These are phyloP conservation scores for Falco biarmicus DNA, from an alignment of 2,797 vertebrate species.

Conservation along the genomic window DNA sequence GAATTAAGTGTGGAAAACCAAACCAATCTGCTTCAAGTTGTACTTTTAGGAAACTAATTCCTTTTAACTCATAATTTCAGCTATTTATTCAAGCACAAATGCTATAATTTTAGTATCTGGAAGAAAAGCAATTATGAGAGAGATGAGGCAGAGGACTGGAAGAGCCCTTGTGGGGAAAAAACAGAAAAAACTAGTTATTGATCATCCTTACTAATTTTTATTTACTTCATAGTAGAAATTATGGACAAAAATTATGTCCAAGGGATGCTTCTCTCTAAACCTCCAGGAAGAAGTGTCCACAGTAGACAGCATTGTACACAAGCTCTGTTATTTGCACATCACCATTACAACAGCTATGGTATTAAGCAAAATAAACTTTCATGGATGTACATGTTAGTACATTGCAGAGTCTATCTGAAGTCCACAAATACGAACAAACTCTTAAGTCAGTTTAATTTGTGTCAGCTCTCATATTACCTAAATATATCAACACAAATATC, in stretches of 20 bases:
- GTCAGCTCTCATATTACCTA: not conserved
- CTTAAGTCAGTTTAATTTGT: not conserved
- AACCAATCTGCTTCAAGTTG: not conserved
- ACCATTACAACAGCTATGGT: not conserved
- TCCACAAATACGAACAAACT: not conserved
- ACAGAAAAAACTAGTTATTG: not conserved
- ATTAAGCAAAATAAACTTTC: not conserved
- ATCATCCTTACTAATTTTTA: not conserved
- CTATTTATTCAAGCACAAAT: not conserved
- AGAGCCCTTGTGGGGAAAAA: constrained; percentile 65
- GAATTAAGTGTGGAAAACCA: not conserved
- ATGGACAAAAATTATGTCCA: not conserved
- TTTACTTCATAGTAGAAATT: not conserved
- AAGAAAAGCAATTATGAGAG: not conserved
- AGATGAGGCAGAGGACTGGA: not conserved
- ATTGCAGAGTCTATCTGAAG: not conserved
- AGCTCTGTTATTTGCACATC: not conserved
- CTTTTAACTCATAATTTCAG: constrained; percentile 3
- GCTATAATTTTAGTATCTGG: not conserved
- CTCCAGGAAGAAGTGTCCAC: not conserved
- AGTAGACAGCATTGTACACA: not conserved
- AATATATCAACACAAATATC: not conserved
- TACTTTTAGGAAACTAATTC: not conserved
- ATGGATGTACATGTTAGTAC: not conserved
- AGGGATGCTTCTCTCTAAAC: not conserved